Evolutionary conservation across 2,797 vertebrate genomes (phyloP).

Genomic region (Pampus argenteus): DNA sequence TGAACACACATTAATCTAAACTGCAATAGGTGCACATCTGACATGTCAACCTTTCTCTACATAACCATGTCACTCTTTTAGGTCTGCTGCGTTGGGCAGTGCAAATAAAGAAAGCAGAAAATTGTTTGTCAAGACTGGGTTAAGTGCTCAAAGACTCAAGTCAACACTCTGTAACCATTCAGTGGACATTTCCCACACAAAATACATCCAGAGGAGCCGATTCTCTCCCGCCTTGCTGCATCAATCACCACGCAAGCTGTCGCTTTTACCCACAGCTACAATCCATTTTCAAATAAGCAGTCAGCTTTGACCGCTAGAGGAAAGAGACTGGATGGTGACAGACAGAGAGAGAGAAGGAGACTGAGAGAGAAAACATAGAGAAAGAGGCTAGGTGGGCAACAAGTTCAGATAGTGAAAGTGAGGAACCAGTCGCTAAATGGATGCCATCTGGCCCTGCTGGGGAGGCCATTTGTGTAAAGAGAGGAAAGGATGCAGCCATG

Average conservation of each 20-base stretch:
- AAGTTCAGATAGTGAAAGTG: constrained; percentile 58
- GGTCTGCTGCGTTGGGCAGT: not conserved
- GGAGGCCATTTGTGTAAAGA: constrained; percentile 65
- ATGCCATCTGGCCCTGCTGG: constrained; percentile 69
- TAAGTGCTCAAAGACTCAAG: constrained; percentile 15
- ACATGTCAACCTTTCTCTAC: constrained; percentile 14
- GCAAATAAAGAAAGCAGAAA: constrained; percentile 25
- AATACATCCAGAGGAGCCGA: constrained; percentile 36
- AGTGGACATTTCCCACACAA: constrained; percentile 44
- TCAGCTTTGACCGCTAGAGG: constrained; percentile 18
- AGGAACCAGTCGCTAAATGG: constrained; percentile 71
- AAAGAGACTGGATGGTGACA: constrained; percentile 14
- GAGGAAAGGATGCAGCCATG: constrained; percentile 41
- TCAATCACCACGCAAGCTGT: constrained; percentile 62
- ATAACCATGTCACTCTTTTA: constrained; percentile 1
- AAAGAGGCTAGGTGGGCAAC: constrained; percentile 37
- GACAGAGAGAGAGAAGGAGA: constrained; percentile 16
- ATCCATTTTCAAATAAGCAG: constrained; percentile 52
- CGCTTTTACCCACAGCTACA: constrained; percentile 39
- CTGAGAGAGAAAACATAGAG: constrained; percentile 19
- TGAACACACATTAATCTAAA: not conserved
- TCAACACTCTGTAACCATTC: constrained; percentile 37
- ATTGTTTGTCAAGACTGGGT: constrained; percentile 23
- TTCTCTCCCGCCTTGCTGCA: constrained; percentile 37
- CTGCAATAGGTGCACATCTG: not conserved